Percentiles rank a stretch among this genome's conserved stretches.
These are phyloP conservation scores for Chelon auratus DNA, from an alignment of 2,797 vertebrate genomes.

Conservation along the genomic window DNA sequence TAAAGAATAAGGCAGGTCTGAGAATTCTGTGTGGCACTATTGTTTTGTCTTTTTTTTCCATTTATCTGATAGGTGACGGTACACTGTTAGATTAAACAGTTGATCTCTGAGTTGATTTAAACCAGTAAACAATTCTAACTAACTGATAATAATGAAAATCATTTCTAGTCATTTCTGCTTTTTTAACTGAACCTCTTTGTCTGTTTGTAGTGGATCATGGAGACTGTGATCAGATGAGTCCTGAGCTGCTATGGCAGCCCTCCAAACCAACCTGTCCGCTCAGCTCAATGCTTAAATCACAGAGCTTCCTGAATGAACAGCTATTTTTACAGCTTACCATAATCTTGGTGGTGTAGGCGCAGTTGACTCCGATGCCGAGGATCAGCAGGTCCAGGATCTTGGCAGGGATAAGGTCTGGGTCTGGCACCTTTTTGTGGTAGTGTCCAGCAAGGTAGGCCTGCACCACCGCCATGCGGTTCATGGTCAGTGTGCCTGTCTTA, in stretches of 20 bases:
- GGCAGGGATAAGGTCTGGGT: slow-evolving; percentile 86
- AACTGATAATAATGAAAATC: background rate
- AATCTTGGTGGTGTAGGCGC: slow-evolving; percentile 96
- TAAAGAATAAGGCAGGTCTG: too few relatives aligned
- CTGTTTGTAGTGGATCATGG: slow-evolving; percentile 11
- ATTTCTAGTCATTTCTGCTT: background rate
- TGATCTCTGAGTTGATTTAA: background rate
- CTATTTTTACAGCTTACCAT: slow-evolving; percentile 87
- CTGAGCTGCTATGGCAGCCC: slow-evolving; percentile 38
- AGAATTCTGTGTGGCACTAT: too few relatives aligned
- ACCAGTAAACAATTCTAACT: background rate
- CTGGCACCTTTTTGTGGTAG: slow-evolving; percentile 91
- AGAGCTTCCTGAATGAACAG: slow-evolving; percentile 48
- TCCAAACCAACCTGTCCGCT: slow-evolving; percentile 35
- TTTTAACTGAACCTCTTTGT: background rate
- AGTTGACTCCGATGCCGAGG: slow-evolving; percentile 93
- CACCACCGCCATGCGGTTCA: slow-evolving; percentile 97
- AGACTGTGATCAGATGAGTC: slow-evolving; percentile 43
- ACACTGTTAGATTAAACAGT: background rate
- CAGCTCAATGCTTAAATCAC: slow-evolving; percentile 39
- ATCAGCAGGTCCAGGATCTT: slow-evolving; percentile 90
- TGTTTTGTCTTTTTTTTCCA: too few relatives aligned
- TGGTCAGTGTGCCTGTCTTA: slow-evolving; percentile 97
- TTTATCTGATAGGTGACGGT: background rate
- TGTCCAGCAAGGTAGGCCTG: slow-evolving; percentile 89